Base-by-base conservation (phyloP, 2,113 vertebrate species). In the Notarius quadriscutis region DNA sequence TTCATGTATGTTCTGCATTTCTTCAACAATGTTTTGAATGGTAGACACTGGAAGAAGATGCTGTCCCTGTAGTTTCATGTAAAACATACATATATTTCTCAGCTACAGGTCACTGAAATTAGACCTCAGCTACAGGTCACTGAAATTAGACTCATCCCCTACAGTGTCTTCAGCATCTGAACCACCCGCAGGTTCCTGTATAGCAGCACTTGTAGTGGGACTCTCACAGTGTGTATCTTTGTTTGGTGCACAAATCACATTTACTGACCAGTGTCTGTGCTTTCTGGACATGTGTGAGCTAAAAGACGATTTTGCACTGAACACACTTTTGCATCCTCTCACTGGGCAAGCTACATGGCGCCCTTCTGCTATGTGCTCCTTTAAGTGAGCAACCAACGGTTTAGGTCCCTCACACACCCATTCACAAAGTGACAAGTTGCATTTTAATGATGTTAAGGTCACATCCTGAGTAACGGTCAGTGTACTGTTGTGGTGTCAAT, bases 371-470 rank as follows among this genome's bases (percentile, higher is more conserved):
- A 41, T 41, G 41, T 41, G 41, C 41, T 41, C 41, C 41, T 41
- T 41, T 41, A 41, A 41, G 41, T 41, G 87, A 85, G 83, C 58
- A 14, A 60, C 57, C 78, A 84, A 63, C 20, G 17, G 14, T 74
- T 81, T 88, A 53, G 60, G 55, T 80, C 79, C 69, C 14, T 53
- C 69, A 89, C 88, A 89, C 22, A 79, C 27, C 48, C 60, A 60
- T 63, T 89, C 62, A 69, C 84, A 86, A 34, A 86, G 65, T 71
- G 67, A 88, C 9, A 88, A 71, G 71, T 55, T 83, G 60, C 87
- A 82, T 11, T 22, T 86, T 30, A 86, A 82, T 77, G 30, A 55
- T 20, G 41, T n/a, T 41, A 85, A 51, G 18, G 50, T 58, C 60
- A 48, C 58, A 85, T 20, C 34, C 4, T 41, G 71, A 27, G 67